Conservation (phyloP, 37 sponge, comb jelly and placozoan species). For the Agelas oroides region DNA sequence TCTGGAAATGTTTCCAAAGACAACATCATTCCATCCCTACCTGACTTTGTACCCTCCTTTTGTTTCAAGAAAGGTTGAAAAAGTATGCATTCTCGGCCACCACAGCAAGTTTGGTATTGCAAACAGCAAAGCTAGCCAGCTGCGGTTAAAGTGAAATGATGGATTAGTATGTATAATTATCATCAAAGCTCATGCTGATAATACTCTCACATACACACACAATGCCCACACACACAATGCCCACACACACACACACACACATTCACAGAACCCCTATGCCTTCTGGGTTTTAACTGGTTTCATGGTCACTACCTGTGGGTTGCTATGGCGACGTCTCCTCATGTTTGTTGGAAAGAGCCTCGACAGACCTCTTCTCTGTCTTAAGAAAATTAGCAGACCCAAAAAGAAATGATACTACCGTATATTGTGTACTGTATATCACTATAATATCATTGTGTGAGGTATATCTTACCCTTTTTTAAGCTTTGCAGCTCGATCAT, state of each 20-base stretch:
- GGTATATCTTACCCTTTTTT: too few species aligned
- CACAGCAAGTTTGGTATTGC: too few species aligned
- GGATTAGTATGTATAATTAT: too few species aligned
- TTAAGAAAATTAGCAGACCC: not conserved
- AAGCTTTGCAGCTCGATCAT: too few species aligned
- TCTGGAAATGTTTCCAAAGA: too few species aligned
- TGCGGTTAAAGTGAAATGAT: too few species aligned
- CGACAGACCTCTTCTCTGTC: not conserved
- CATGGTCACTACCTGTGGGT: slow-evolving; percentile 47
- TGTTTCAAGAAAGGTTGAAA: too few species aligned
- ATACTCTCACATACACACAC: not conserved
- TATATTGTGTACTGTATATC: too few species aligned
- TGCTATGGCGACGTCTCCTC: slow-evolving; percentile 62
- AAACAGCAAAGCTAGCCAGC: too few species aligned
- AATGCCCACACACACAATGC: too few species aligned
- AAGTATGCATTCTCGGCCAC: not conserved
- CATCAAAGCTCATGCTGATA: not conserved
- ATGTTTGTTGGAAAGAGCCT: slow-evolving; percentile 32
- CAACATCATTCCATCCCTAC: not conserved
- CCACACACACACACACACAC: not conserved
- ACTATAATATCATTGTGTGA: too few species aligned
- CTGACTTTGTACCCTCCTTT: too few species aligned
- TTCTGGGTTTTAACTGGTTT: slow-evolving; percentile 71
- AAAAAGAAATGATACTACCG: not conserved
- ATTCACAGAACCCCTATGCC: slow-evolving; percentile 45